Evolutionary conservation across 2,113 vertebrate genomes (phyloP), one percentile per base, ranked within the genome.

Genomic region (Ptilorrhoa leucosticta): DNA sequence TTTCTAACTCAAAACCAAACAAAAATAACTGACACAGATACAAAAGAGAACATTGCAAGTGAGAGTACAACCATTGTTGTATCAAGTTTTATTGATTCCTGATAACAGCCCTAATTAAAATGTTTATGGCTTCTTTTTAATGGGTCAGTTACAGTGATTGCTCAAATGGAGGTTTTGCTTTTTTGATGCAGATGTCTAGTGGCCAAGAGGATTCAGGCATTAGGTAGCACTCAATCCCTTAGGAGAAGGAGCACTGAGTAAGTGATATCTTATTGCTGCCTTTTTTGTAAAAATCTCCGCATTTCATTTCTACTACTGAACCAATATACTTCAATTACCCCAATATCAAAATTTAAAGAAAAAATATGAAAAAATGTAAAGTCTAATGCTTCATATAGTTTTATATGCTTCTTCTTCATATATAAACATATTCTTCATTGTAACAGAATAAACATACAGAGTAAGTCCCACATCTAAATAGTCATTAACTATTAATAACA

Each of bases 401-500:
- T 81, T 73, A 84, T 53, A 30, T 33, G 56, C 54, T 77, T 45
- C 87, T 94, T 88, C 79, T 58, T 95, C 70, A 77, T 61, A 94
- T 51, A 11, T 47, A 97, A 96, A 83, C 40, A 73, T 65, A 40
- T 35, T 83, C 44, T 94, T 91, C 44, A 77, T 18, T 94, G 44
- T 50, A 66, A 85, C 65, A 95, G 86, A 91, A 93, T 58, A 93
- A 94, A 95, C 30, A 90, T 14, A 64, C 13, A 68, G 65, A 92
- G 48, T 58, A 78, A 60, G 20, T 56, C 27, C n/a, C 64, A 45
- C 30, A 60, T 72, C 64, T 65, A 95, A 76, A 93, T 95, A 97
- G 95, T 58, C 86, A 94, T 95, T 93, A 95, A 93, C 45, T 64
- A 56, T 95, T 85, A 96, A 88, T 45, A 96, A 82, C 42, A 88